Evolutionary conservation across 2,113 vertebrate genomes (phyloP).

Genomic region (Halcyon malimbica): DNA sequence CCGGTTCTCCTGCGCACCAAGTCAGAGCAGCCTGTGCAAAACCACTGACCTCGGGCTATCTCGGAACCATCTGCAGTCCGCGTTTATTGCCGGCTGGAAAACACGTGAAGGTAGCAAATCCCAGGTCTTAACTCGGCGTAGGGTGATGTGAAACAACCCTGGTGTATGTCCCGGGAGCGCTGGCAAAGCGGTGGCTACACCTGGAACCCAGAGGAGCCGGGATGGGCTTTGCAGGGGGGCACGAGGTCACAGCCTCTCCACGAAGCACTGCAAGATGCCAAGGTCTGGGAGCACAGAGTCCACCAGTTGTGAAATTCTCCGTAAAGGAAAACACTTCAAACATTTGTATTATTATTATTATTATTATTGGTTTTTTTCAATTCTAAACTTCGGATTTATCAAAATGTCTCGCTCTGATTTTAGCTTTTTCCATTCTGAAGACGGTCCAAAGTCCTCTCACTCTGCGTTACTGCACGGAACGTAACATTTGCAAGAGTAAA

Average conservation of each 20-base stretch:
- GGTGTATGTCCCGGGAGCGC: accelerated
- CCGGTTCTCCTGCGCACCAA: accelerated
- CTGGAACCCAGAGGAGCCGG: neutral
- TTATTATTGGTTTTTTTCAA: neutral
- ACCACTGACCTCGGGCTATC: neutral
- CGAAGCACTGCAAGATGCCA: neutral
- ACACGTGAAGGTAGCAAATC: neutral
- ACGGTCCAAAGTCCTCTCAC: neutral
- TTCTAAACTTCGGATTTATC: neutral
- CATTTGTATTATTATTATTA: too few relatives aligned
- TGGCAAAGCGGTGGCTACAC: too few relatives aligned
- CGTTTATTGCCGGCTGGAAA: neutral
- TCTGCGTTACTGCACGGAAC: neutral
- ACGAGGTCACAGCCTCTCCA: neutral
- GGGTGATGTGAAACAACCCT: neutral
- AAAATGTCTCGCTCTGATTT: neutral
- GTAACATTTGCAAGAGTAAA: neutral
- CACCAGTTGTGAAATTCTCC: neutral
- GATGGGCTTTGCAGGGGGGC: neutral
- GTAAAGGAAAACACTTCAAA: neutral
- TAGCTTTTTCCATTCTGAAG: slow-evolving; percentile 14
- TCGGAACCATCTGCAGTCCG: neutral
- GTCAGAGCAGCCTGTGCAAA: neutral
- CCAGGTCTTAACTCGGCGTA: neutral
- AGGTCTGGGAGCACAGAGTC: neutral